These are phyloP conservation scores for Etheostoma spectabile DNA, from an alignment of 2,113 vertebrate species.

Conservation along the genomic window DNA sequence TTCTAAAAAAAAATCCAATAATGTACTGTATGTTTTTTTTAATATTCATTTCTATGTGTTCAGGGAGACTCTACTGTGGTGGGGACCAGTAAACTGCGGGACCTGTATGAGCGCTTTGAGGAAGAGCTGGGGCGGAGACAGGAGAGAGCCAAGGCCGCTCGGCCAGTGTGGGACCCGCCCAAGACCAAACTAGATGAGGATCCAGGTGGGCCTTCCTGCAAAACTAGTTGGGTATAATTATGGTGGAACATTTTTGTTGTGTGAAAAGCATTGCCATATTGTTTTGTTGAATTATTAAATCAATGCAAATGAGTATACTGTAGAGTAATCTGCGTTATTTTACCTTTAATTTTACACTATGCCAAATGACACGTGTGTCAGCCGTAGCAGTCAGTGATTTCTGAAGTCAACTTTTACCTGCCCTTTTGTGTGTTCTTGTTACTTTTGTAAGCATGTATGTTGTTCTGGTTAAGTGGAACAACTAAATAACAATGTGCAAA, in stretches of 20 bases:
- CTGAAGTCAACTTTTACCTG: background rate
- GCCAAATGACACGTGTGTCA: background rate
- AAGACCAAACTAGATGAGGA: constrained; percentile 97
- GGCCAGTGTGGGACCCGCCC: constrained; percentile 95
- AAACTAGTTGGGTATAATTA: background rate
- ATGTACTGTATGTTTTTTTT: too few species aligned
- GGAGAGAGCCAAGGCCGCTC: constrained; percentile 89
- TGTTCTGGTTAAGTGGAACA: background rate
- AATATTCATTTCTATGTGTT: background rate
- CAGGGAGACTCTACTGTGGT: constrained; percentile 98
- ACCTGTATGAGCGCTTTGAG: constrained; percentile 94
- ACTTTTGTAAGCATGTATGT: background rate
- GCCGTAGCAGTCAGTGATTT: background rate
- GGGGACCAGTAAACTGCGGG: constrained; percentile 93
- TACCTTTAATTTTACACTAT: background rate
- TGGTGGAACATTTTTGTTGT: background rate
- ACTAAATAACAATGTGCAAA: constrained; percentile 16
- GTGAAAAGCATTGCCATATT: background rate
- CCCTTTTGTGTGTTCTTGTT: too few species aligned
- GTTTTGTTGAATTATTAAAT: too few species aligned
- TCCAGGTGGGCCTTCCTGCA: constrained; percentile 80
- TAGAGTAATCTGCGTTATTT: background rate
- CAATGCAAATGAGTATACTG: background rate
- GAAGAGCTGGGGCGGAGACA: constrained; percentile 93
- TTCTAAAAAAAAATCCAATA: too few species aligned